Percentiles rank a stretch among this genome's conserved stretches.
Evolutionary conservation across 2,888 invertebrate genomes (phyloP).

Genomic region (Drosophila mercatorum): DNA sequence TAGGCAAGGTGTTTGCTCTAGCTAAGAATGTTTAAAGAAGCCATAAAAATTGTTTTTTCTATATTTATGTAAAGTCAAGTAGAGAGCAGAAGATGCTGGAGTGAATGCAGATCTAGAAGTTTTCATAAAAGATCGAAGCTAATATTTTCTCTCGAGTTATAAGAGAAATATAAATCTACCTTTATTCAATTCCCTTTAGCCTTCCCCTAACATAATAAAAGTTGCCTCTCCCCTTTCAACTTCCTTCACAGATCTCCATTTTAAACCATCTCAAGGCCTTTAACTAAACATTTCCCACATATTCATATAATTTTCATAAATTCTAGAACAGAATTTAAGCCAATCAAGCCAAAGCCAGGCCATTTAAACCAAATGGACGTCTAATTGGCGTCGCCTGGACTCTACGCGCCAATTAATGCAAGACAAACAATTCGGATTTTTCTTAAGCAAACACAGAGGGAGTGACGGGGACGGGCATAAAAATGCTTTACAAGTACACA

Average conservation of each 20-base stretch:
- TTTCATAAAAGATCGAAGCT: not conserved
- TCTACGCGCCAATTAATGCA: constrained; percentile 65
- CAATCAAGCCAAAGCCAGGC: constrained; percentile 21
- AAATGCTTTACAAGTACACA: constrained; percentile 80
- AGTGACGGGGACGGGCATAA: no score
- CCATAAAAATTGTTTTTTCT: not conserved
- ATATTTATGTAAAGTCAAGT: not conserved
- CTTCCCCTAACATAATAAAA: no score
- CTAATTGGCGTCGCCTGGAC: constrained; percentile 62
- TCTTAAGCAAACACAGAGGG: constrained; percentile 20
- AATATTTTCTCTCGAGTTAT: no score
- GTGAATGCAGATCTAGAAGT: no score
- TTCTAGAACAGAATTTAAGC: constrained; percentile 42
- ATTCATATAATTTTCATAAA: constrained; percentile 72
- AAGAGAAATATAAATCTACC: no score
- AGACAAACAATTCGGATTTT: constrained; percentile 64
- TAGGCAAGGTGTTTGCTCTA: not conserved
- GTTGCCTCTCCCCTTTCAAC: not conserved
- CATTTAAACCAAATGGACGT: constrained; percentile 40
- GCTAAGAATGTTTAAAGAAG: not conserved
- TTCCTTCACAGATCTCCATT: not conserved
- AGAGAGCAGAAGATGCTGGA: no score
- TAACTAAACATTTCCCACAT: constrained; percentile 45
- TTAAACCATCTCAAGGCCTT: not conserved
- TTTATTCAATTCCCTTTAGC: no score